phyloP scores from a whole-genome alignment of 2,888 invertebrate genomes.

The Lasioglossum malachurum region DNA sequence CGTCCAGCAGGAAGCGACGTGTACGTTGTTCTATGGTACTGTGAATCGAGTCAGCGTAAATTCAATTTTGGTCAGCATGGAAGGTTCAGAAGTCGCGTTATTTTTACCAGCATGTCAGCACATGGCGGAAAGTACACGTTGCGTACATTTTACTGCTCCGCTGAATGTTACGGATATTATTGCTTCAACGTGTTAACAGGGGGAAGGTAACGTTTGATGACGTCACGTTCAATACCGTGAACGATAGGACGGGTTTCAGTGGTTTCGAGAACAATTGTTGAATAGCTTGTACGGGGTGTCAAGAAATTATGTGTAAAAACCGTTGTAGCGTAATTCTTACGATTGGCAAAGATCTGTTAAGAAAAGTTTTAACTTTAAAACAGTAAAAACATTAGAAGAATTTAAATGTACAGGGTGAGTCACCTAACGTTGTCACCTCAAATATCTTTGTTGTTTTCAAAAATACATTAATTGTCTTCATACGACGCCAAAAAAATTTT shows the following conservation, averaged over 20 bases:
- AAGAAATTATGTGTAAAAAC: neutral
- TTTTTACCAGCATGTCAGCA: slow-evolving; percentile 22
- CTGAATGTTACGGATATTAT: neutral
- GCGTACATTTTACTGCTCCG: slow-evolving; percentile 13
- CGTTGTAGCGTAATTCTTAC: too few species aligned
- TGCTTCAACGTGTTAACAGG: slow-evolving; percentile 1
- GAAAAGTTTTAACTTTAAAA: too few species aligned
- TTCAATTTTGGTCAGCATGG: slow-evolving; percentile 57
- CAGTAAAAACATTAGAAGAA: too few species aligned
- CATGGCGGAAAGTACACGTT: slow-evolving; percentile 7
- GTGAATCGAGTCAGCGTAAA: slow-evolving; percentile 51
- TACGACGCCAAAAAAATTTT: too few species aligned
- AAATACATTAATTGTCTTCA: too few species aligned
- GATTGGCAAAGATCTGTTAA: too few species aligned
- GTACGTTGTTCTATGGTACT: slow-evolving; percentile 23
- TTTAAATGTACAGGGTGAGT: too few species aligned
- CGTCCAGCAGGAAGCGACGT: slow-evolving; percentile 45
- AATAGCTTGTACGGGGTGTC: neutral
- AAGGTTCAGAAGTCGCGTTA: slow-evolving; percentile 31
- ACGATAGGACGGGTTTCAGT: neutral
- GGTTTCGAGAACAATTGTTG: neutral
- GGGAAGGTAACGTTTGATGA: neutral
- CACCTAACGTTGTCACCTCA: too few species aligned
- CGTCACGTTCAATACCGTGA: neutral
- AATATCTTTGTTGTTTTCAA: too few species aligned